phyloP scores from a whole-genome alignment of 1,140 invertebrate genomes.

The Vollenhovia emeryi region DNA sequence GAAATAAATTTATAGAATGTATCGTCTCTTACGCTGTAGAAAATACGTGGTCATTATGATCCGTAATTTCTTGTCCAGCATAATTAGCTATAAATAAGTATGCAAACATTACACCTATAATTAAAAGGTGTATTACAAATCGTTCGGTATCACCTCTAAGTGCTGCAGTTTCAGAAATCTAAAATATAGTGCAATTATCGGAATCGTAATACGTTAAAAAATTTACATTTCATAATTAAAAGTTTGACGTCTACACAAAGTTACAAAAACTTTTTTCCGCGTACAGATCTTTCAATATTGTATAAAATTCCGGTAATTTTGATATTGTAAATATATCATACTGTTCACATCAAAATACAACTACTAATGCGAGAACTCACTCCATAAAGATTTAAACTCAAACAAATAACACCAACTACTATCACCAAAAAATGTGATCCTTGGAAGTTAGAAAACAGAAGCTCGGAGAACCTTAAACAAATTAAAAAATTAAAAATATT shows the following conservation, averaged over 20 bases:
- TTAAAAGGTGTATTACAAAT: background rate
- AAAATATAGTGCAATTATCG: background rate
- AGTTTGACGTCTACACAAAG: no score
- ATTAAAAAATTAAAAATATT: background rate
- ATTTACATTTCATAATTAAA: no score
- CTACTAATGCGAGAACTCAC: background rate
- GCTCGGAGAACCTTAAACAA: background rate
- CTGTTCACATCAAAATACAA: no score
- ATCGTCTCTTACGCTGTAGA: background rate
- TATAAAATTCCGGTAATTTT: no score
- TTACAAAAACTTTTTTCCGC: no score
- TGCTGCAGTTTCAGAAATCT: background rate
- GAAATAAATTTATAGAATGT: no score
- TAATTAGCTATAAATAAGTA: background rate
- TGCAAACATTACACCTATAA: background rate
- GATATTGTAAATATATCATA: background rate
- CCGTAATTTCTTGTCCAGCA: background rate
- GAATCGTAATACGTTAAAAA: no score
- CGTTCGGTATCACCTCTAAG: background rate
- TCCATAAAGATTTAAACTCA: constrained; percentile 1
- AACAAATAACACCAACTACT: background rate
- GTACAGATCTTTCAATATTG: no score
- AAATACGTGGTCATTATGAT: background rate
- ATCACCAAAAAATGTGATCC: background rate
- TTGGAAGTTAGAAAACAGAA: background rate